Evolutionary conservation across 2,888 invertebrate genomes (phyloP).

Genomic region (Dexiosoma caninum): DNA sequence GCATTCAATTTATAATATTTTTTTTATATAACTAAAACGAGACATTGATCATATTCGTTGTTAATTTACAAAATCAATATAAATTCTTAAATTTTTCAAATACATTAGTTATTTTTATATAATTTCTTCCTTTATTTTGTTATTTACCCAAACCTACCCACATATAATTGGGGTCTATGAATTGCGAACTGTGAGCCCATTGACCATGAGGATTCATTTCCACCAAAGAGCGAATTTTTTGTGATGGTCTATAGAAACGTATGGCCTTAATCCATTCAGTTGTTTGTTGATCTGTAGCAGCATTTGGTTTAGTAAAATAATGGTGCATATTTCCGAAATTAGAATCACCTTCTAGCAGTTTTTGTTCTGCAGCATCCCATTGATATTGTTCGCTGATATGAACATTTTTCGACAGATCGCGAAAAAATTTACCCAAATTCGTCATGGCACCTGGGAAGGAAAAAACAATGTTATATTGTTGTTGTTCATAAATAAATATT

Average conservation of each 20-base stretch:
- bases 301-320: conserved; percentile 62
- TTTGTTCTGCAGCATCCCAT: conserved; percentile 68
- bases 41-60: conserved; percentile 62
- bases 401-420: conserved; percentile 73
- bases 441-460: conserved; percentile 71
- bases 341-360: conserved; percentile 73
- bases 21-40: conserved; percentile 35
- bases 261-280: conserved; percentile 78
- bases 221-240: conserved; percentile 80
- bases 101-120: not conserved
- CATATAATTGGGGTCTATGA: conserved; percentile 82
- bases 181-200: conserved; percentile 80
- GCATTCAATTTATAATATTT: not conserved
- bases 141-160: conserved; percentile 82
- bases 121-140: not conserved
- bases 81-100: not conserved
- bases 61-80: conserved; percentile 45
- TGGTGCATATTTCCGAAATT: conserved; percentile 69
- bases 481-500: too few species aligned
- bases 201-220: conserved; percentile 80
- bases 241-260: conserved; percentile 78
- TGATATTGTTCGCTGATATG: conserved; percentile 72
- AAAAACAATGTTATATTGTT: too few species aligned
- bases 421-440: conserved; percentile 75
- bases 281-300: conserved; percentile 64